phyloP scores from a whole-genome alignment of 2,797 vertebrate genomes.

The Poeciliopsis paucimaculata region DNA sequence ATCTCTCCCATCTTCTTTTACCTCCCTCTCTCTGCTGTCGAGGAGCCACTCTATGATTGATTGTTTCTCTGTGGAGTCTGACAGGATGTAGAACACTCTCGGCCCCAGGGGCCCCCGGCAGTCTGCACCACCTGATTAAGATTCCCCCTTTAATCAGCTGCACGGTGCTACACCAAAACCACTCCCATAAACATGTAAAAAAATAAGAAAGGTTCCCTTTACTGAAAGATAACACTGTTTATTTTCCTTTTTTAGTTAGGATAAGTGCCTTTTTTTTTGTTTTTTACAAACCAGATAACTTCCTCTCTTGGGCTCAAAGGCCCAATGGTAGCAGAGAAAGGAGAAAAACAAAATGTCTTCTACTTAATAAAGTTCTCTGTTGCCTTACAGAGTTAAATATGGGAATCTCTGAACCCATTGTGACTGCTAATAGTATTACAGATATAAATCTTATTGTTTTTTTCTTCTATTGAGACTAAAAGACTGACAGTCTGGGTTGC shows the following conservation, averaged over 20 bases:
- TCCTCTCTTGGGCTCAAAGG: conserved; percentile 77
- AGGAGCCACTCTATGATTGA: conserved; percentile 90
- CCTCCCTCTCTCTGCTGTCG: conserved; percentile 73
- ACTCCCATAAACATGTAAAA: conserved; percentile 72
- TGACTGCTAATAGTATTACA: conserved; percentile 74
- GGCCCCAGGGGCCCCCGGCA: conserved; percentile 88
- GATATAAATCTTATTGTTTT: conserved; percentile 79
- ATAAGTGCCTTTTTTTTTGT: conserved; percentile 46
- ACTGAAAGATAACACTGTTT: conserved; percentile 74
- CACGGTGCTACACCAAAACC: conserved; percentile 83
- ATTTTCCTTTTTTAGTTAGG: conserved; percentile 48
- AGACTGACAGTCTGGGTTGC: conserved; percentile 58
- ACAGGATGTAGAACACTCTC: conserved; percentile 89
- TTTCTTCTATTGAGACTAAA: conserved; percentile 66
- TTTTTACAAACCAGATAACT: conserved; percentile 57
- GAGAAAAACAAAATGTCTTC: conserved; percentile 76
- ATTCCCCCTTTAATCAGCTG: conserved; percentile 90
- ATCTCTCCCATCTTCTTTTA: conserved; percentile 63
- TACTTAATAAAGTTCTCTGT: conserved; percentile 81
- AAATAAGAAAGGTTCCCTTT: conserved; percentile 72
- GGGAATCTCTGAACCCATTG: conserved; percentile 76
- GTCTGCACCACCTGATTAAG: conserved; percentile 93
- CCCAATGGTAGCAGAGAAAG: conserved; percentile 76
- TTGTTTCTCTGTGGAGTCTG: conserved; percentile 92
- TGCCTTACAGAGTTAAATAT: conserved; percentile 75